phyloP scores from a whole-genome alignment of 2,797 vertebrate species.

The Champsocephalus esox region DNA sequence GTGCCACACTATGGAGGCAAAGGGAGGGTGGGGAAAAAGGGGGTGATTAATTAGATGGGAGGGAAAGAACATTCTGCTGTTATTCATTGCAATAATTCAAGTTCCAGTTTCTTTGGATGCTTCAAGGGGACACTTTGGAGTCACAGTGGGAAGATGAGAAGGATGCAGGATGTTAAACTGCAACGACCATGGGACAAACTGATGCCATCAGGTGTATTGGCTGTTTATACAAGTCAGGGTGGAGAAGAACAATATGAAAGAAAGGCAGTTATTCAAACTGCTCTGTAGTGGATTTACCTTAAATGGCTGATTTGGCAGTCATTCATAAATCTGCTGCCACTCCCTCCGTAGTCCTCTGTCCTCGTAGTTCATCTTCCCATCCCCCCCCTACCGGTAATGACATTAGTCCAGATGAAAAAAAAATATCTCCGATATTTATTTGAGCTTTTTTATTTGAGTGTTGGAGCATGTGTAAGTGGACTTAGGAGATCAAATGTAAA shows the following conservation, averaged over 20 bases:
- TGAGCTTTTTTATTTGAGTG: slow-evolving; percentile 31
- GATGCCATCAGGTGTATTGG: background rate
- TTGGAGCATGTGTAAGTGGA: slow-evolving; percentile 39
- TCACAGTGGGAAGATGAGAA: slow-evolving; percentile 1
- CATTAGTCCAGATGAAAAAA: slow-evolving; percentile 5
- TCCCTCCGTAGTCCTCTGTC: slow-evolving; percentile 5
- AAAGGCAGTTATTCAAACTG: background rate
- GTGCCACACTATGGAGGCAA: background rate
- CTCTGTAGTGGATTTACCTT: slow-evolving; percentile 5
- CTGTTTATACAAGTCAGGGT: background rate
- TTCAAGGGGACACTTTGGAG: background rate
- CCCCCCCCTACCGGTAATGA: background rate
- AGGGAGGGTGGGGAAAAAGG: background rate
- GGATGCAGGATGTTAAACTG: background rate
- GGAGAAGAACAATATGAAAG: slow-evolving; percentile 15
- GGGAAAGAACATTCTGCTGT: slow-evolving; percentile 12
- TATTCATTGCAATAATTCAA: slow-evolving; percentile 24
- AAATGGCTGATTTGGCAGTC: slow-evolving; percentile 4
- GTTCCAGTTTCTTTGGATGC: slow-evolving; percentile 5
- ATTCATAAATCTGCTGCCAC: slow-evolving; percentile 11
- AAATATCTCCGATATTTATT: slow-evolving; percentile 12
- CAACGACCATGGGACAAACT: background rate
- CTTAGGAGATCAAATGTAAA: slow-evolving; percentile 50
- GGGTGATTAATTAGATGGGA: background rate
- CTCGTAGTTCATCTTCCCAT: slow-evolving; percentile 8